These are phyloP conservation scores for Plotosus lineatus DNA, from an alignment of 2,113 vertebrate genomes.

Conservation along the genomic window DNA sequence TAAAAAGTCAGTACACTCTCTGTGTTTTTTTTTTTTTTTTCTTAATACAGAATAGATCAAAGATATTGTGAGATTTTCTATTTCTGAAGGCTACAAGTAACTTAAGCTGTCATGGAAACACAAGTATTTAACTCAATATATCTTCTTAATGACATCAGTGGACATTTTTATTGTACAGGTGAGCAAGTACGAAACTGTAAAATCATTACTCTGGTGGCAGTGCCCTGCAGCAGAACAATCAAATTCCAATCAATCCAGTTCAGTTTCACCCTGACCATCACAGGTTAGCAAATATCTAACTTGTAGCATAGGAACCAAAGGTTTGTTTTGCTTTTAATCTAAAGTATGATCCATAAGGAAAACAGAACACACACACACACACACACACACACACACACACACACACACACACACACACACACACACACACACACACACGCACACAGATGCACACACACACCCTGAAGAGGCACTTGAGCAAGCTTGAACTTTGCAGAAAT, in stretches of 20 bases:
- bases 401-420: not conserved
- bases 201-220: slow-evolving; percentile 15
- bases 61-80: not conserved
- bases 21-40: not conserved
- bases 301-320: slow-evolving; percentile 36
- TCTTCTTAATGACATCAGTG: slow-evolving; percentile 13
- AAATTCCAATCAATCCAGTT: slow-evolving; percentile 30
- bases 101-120: not conserved
- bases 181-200: slow-evolving; percentile 6
- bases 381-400: slow-evolving; percentile 14
- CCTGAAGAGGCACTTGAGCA: slow-evolving; percentile 24
- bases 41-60: not conserved
- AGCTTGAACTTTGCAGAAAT: slow-evolving; percentile 36
- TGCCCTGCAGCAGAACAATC: slow-evolving; percentile 35
- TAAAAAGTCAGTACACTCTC: not conserved
- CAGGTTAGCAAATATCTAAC: slow-evolving; percentile 46
- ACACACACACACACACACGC: not conserved
- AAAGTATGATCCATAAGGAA: slow-evolving; percentile 38
- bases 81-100: not conserved
- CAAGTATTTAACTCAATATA: not conserved
- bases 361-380: not conserved
- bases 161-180: not conserved
- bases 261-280: slow-evolving; percentile 8
- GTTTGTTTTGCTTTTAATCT: slow-evolving; percentile 50
- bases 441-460: not conserved